Evolutionary conservation across 2,888 invertebrate genomes (phyloP).

Genomic region (Lepidocyrtoides sp.): DNA sequence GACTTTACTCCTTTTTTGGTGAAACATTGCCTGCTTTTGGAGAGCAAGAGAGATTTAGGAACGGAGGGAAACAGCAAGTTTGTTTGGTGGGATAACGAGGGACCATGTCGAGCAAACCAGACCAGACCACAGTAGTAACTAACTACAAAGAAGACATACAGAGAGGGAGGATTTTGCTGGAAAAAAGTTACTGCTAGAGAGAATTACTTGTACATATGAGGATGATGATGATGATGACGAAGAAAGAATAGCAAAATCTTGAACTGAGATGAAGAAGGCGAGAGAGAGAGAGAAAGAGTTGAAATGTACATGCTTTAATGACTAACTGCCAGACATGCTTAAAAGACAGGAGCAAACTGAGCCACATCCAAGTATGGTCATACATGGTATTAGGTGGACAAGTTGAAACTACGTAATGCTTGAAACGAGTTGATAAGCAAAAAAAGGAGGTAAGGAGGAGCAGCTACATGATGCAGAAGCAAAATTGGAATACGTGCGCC

Average conservation of each 20-base stretch:
- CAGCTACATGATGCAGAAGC: background rate
- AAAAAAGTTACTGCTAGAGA: constrained; percentile 3
- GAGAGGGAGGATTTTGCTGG: background rate
- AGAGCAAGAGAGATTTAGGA: background rate
- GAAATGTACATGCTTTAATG: background rate
- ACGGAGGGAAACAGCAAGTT: background rate
- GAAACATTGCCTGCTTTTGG: background rate
- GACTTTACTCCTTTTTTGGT: constrained; percentile 21
- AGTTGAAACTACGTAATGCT: too few species aligned
- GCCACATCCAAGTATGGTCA: background rate
- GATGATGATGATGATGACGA: background rate
- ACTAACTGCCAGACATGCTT: constrained; percentile 17
- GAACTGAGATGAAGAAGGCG: background rate
- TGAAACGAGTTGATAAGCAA: background rate
- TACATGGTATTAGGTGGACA: too few species aligned
- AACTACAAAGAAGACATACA: background rate
- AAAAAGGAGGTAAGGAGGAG: too few species aligned
- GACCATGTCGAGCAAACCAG: constrained; percentile 13
- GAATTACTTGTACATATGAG: constrained; percentile 3
- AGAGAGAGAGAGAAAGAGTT: background rate
- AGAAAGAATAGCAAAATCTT: background rate
- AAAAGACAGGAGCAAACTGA: background rate
- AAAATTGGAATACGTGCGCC: too few species aligned
- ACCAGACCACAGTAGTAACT: background rate
- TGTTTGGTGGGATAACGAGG: constrained; percentile 57